Percentiles rank a stretch among this genome's conserved stretches.
Conservation (phyloP, 1,140 invertebrate genomes). For the Ephestia elutella region DNA sequence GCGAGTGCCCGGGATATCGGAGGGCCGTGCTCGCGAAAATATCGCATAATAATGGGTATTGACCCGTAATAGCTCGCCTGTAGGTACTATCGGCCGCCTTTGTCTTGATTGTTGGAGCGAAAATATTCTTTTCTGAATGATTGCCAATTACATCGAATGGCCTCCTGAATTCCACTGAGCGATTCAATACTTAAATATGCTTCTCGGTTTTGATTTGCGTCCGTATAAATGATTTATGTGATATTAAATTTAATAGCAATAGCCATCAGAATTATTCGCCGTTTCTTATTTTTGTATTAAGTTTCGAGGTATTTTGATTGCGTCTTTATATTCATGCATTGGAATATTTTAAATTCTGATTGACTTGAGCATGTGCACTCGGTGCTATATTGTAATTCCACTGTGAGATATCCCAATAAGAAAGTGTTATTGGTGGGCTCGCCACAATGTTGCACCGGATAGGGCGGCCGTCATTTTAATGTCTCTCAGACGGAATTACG, state of each 20-base stretch:
- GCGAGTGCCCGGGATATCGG: conserved; percentile 64
- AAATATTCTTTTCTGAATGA: conserved; percentile 68
- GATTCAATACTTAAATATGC: conserved; percentile 52
- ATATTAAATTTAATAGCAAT: conserved; percentile 41
- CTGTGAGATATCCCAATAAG: conserved; percentile 40
- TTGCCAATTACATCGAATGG: conserved; percentile 72
- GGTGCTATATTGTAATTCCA: neutral
- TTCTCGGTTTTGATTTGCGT: conserved; percentile 51
- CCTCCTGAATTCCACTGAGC: conserved; percentile 58
- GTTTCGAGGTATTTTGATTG: neutral
- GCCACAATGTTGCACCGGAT: conserved; percentile 70
- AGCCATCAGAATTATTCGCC: conserved; percentile 21
- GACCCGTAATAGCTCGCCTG: conserved; percentile 68
- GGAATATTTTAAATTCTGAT: neutral
- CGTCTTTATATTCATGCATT: neutral
- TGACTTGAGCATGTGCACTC: neutral
- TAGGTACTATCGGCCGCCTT: conserved; percentile 69
- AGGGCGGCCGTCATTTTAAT: conserved; percentile 70
- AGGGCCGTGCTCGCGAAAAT: conserved; percentile 69
- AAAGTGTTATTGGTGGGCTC: conserved; percentile 48
- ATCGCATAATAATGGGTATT: conserved; percentile 73
- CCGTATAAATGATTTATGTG: conserved; percentile 61
- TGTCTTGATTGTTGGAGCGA: conserved; percentile 66
- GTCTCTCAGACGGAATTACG: conserved; percentile 71
- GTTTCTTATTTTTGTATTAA: conserved; percentile 11